phyloP scores from a whole-genome alignment of 2,797 vertebrate genomes.

The Ciconia nigra region DNA sequence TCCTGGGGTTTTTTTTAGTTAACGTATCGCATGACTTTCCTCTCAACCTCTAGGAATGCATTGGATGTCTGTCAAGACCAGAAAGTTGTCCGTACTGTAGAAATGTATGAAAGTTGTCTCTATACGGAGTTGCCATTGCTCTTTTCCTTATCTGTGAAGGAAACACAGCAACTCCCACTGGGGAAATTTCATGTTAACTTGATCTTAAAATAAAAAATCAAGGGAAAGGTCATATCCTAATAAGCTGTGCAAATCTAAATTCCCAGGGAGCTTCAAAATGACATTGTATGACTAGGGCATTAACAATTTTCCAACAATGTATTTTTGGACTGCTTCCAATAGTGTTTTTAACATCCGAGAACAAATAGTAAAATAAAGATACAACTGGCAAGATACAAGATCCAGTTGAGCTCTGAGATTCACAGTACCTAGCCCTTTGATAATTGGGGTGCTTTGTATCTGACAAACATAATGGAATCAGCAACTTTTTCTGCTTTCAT shows the following conservation, averaged over 20 bases:
- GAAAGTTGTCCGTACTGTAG: constrained; percentile 34
- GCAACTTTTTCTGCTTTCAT: not conserved
- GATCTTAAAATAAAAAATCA: constrained; percentile 94
- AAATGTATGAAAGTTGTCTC: constrained; percentile 57
- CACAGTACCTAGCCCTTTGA: not conserved
- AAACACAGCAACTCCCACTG: constrained; percentile 86
- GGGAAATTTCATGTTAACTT: constrained; percentile 88
- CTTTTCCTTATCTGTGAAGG: constrained; percentile 88
- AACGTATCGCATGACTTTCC: constrained; percentile 59
- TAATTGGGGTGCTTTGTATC: not conserved
- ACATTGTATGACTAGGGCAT: constrained; percentile 69
- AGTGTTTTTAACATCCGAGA: constrained; percentile 35
- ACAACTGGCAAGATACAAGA: not conserved
- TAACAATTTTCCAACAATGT: constrained; percentile 72
- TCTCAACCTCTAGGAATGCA: constrained; percentile 70
- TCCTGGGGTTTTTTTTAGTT: constrained; percentile 47
- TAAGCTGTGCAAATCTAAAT: constrained; percentile 86
- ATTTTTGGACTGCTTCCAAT: constrained; percentile 70
- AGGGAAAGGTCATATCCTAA: constrained; percentile 92
- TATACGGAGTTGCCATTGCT: constrained; percentile 72
- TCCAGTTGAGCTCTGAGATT: not conserved
- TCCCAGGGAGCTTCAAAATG: constrained; percentile 84
- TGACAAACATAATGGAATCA: not conserved
- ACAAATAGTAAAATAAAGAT: constrained; percentile 47
- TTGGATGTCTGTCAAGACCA: constrained; percentile 64